A percentile compares a stretch with the other conserved stretches of the same genome.
These are phyloP conservation scores for Drosophila micromelanica DNA, from an alignment of 1,140 invertebrate genomes.

Conservation along the genomic window DNA sequence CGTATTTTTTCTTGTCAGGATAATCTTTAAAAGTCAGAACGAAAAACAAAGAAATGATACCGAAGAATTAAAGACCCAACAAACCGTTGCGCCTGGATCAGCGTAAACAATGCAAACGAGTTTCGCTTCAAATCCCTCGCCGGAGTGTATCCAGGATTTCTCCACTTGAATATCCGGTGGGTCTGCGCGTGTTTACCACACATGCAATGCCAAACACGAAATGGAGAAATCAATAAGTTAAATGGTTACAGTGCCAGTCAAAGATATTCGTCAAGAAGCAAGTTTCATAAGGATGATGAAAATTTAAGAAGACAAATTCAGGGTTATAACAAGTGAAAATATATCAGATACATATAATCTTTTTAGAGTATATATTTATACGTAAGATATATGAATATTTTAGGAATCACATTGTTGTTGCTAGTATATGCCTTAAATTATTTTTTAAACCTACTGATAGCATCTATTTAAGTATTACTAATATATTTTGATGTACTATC, in stretches of 20 bases:
- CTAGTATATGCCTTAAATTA: too few relatives aligned
- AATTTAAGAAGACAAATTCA: too few relatives aligned
- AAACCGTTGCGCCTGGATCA: constrained; percentile 89
- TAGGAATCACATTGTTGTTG: too few relatives aligned
- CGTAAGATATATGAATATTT: too few relatives aligned
- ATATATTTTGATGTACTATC: too few relatives aligned
- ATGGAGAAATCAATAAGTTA: not conserved
- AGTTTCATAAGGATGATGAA: not conserved
- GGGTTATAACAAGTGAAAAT: too few relatives aligned
- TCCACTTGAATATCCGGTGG: constrained; percentile 90
- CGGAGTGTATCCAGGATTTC: constrained; percentile 90
- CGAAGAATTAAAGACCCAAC: constrained; percentile 58
- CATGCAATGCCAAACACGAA: not conserved
- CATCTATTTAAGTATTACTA: too few relatives aligned
- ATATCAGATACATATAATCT: too few relatives aligned
- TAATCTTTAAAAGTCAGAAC: too few relatives aligned
- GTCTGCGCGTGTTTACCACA: constrained; percentile 72
- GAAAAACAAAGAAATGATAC: constrained; percentile 48
- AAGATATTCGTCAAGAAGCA: not conserved
- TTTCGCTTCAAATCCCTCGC: constrained; percentile 89
- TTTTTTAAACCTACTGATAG: too few relatives aligned
- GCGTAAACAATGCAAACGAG: constrained; percentile 90
- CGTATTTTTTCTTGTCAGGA: not conserved
- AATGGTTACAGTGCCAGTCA: not conserved
- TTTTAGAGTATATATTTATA: too few relatives aligned